Base-by-base conservation (phyloP, 2,888 invertebrate genomes). In the Entomobrya multifasciata region DNA sequence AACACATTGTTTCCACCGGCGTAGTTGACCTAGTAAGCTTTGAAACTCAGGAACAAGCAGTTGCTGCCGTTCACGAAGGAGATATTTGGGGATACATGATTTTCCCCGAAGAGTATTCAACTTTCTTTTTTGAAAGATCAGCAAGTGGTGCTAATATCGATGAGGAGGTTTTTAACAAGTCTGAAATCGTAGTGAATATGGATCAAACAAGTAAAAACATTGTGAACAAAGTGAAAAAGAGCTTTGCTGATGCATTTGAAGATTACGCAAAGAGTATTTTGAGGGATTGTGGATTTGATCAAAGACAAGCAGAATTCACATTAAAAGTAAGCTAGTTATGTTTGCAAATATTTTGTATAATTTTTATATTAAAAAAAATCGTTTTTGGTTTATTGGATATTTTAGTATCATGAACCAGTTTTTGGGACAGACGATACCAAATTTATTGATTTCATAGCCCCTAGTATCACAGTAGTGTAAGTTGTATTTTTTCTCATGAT, bases 401-500 rank as follows among this genome's bases (percentile, higher is more conserved):
- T 76, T 30, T 25, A 87, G 82, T 82, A 72, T 41, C 17, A 76
- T 0, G 20, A 13, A 88, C 97, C 97, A 55, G 96, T 97, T 92
- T 97, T 97, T 92, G 97, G 97, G 76, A 95, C 95, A 84, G 96
- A 95, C 92, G 95, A 96, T 92, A 97, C 98, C 4, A 97, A 96
- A 15, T 98, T 98, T 92, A 98, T 97, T 0, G 97, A 98, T 93
- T 98, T 98, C 93, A 98, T 98, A 81, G 98, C 98, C n/a, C 98
- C 98, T 52, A 98, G 98, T 10, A 72, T 88, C 1, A 57, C 98
- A 10, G 52, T 84, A 1, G 79, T 60, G 82, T 87, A 82, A 67
- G 60, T 85, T 49, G 22, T 44, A 10, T 41, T 20, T 0, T 5
- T 3, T 49, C 13, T 52, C 20, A 60, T 10, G 15, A 13, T 60